Conservation (phyloP, 2,888 invertebrate genomes). For the Plagodis dolabraria region DNA sequence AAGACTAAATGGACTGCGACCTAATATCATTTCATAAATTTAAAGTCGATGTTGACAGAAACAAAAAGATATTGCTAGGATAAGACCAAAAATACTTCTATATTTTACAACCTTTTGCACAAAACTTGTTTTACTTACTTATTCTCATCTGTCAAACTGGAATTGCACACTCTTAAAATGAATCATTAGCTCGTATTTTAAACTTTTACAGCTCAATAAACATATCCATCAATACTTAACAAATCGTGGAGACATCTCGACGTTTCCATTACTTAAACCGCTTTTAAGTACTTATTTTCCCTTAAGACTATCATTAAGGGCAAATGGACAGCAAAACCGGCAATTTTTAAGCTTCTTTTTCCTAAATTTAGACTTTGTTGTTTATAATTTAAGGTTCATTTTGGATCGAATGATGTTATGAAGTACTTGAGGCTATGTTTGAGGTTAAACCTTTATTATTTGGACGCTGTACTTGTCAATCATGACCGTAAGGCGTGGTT, state of each 20-base stretch:
- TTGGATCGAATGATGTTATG: not conserved
- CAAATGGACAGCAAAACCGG: conserved; percentile 4
- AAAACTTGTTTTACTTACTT: not conserved
- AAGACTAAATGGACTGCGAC: too few species aligned
- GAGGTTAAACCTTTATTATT: conserved; percentile 4
- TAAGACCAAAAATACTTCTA: too few species aligned
- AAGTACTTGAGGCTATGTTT: conserved; percentile 1
- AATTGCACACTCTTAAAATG: conserved; percentile 9
- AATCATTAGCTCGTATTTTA: conserved; percentile 16
- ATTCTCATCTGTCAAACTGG: not conserved
- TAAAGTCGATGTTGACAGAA: too few species aligned
- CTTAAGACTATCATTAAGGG: conserved; percentile 18
- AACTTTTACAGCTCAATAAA: conserved; percentile 23
- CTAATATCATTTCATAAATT: too few species aligned
- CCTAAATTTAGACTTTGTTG: not conserved
- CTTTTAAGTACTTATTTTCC: conserved; percentile 23
- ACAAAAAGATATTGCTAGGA: too few species aligned
- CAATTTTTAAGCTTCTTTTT: conserved; percentile 7
- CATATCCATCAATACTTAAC: conserved; percentile 26
- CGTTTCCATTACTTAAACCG: conserved; percentile 21
- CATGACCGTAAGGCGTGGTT: conserved; percentile 13
- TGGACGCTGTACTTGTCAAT: conserved; percentile 10
- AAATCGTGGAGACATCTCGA: conserved; percentile 17
- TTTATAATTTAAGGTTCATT: not conserved
- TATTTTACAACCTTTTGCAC: too few species aligned